Evolutionary conservation across 2,113 vertebrate species (phyloP), one percentile per base, ranked within the genome.

Genomic region (Oceanites oceanicus): DNA sequence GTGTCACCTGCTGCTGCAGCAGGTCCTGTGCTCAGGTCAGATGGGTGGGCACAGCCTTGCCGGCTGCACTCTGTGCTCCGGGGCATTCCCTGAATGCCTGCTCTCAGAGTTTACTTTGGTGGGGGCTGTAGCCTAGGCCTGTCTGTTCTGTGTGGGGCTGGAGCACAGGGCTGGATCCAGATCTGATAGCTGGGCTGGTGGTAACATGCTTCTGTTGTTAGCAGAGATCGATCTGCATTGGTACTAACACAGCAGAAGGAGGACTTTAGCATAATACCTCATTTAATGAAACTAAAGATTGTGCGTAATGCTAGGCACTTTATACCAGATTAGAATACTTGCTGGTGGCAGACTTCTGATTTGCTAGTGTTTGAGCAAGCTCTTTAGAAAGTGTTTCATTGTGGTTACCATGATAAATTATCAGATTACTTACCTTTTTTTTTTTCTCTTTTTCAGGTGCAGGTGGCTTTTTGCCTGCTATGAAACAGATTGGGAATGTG

Each of bases 401-500:
- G 18, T 75, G 15, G 15, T 84, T 76, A 26, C 44, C 1, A 1
- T 8, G 15, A 4, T 50, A 45, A 65, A 8, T 82, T 42, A 26
- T 23, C 34, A 49, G 14, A 22, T 65, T 36, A 4, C 5, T 47
- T 34, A 45, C 6, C 1, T 25, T 5, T 17, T 15, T 27, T 7
- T 8, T 3, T 7, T 21, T 5, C 49, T n/a, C 12, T 50, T 81
- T 68, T 93, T 58, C 91, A 99, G 99, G 99, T 75, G 96, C 99
- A 4, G 99, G 99, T 27, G 99, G 99, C 8, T 99, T 99, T 96
- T 97, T 99, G 56, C 99, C 99, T 11, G 99, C 99, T 45, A 99
- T 99, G 99, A 99, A 99, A 70, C 99, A 99, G 78, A 99, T 99
- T 47, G 99, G 99, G 29, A 99, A 99, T 30, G 99, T 99, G 84